Conservation (phyloP, 2,888 invertebrate genomes). For the Tachina grossa region DNA sequence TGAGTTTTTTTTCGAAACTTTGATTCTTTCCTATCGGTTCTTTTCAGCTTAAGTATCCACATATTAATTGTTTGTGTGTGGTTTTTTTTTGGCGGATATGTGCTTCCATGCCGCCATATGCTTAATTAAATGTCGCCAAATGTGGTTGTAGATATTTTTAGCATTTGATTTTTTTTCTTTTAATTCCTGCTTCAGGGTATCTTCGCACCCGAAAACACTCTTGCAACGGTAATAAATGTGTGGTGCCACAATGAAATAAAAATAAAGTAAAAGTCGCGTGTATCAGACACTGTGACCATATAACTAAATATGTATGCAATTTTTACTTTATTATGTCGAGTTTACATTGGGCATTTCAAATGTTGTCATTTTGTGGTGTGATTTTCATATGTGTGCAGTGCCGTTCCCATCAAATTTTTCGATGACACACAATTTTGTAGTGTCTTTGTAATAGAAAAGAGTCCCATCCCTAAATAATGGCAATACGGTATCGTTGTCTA, state of each 20-base stretch:
- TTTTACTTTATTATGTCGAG: no score
- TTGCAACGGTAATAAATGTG: slow-evolving; percentile 30
- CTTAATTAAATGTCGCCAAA: slow-evolving; percentile 67
- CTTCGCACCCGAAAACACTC: slow-evolving; percentile 53
- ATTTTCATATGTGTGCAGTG: no score
- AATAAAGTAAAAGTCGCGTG: slow-evolving; percentile 8
- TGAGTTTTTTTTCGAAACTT: not conserved
- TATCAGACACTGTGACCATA: no score
- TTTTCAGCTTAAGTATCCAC: slow-evolving; percentile 3
- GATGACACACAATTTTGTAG: no score
- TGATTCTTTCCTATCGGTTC: not conserved
- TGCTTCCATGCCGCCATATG: slow-evolving; percentile 67
- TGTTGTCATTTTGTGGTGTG: no score
- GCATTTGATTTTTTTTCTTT: slow-evolving; percentile 13
- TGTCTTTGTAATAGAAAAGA: no score
- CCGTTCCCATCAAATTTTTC: no score
- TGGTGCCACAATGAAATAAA: slow-evolving; percentile 27
- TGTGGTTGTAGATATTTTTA: slow-evolving; percentile 47
- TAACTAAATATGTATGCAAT: no score
- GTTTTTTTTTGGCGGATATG: slow-evolving; percentile 59
- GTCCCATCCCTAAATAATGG: no score
- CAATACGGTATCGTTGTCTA: no score
- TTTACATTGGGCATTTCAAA: no score
- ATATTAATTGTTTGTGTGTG: slow-evolving; percentile 48
- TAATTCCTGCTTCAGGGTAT: slow-evolving; percentile 15